Base-by-base conservation (phyloP, 2,797 vertebrate genomes). In the Agapornis canus region DNA sequence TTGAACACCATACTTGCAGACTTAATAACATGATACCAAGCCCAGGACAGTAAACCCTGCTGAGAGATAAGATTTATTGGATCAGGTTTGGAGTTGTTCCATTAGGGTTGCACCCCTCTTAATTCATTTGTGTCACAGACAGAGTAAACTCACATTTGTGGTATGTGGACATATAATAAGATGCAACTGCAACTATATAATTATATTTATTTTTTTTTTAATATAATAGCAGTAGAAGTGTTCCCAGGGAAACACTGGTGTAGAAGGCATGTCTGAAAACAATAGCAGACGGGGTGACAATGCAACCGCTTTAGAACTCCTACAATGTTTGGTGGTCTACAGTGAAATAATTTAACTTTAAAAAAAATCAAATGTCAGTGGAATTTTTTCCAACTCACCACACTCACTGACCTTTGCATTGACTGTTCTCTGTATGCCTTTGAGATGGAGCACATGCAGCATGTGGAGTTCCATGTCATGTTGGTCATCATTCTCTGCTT, bases 401-500 rank as follows among this genome's bases (percentile, higher is more conserved):
- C 63, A 56, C 59, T 66, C 79, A 65, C 52, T 97, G 94, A 96
- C 94, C 93, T 97, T 81, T 77, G 77, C 47, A 27, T 32, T 45
- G 71, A 40, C 69, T 89, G 90, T 87, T 96, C 72, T 81, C 91
- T 75, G n/a, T 51, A 56, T 95, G 77, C 78, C 81, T 95, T 90
- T 82, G 90, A 93, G 88, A 71, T 42, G 48, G 83, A 80, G 89
- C 95, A 91, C 93, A 81, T 26, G 65, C 76, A 85, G 96, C 40
- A 57, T 94, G 77, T 84, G 68, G 51, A 94, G 91, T 94, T 94
- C 95, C 57, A 31, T 96, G 92, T 95, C 97, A 91, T 94, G 92
- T 95, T 45, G 63, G 93, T 89, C 96, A 97, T 97, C 97, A 90
- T 89, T 97, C 96, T 97, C 94, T 95, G 77, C 94, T 83, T 97